Percentiles rank a stretch among this genome's conserved stretches.
phyloP scores from a whole-genome alignment of 2,113 vertebrate species.

The Eptesicus fuscus region DNA sequence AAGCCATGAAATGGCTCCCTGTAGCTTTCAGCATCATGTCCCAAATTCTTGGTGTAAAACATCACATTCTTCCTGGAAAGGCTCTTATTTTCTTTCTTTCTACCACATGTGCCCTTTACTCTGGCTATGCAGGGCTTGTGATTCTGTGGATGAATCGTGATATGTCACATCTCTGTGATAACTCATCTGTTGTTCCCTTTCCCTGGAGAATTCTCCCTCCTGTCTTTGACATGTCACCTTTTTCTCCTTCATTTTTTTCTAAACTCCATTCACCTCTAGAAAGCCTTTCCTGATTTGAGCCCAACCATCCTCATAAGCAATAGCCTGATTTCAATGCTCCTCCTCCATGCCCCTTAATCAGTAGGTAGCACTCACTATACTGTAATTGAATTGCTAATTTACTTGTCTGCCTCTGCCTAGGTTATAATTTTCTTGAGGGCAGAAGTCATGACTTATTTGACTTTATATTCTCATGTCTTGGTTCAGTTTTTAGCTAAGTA shows the following conservation, averaged over 20 bases:
- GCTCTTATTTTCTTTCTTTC: not conserved
- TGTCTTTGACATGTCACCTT: not conserved
- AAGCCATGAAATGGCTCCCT: not conserved
- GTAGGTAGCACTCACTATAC: not conserved
- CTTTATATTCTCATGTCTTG: slow-evolving; percentile 22
- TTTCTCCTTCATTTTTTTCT: not conserved
- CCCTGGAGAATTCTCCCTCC: not conserved
- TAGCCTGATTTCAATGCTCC: not conserved
- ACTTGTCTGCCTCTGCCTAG: not conserved
- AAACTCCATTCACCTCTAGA: not conserved
- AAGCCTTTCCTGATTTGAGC: not conserved
- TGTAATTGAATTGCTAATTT: slow-evolving; percentile 28
- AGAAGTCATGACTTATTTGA: slow-evolving; percentile 22
- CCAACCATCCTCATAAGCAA: not conserved
- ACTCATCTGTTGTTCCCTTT: not conserved
- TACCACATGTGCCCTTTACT: not conserved
- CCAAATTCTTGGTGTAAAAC: not conserved
- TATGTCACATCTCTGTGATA: not conserved
- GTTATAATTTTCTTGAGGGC: slow-evolving; percentile 37
- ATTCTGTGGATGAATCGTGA: not conserved
- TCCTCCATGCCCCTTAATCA: not conserved
- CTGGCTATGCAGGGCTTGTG: not conserved
- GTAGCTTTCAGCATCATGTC: not conserved
- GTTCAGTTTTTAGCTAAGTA: not conserved
- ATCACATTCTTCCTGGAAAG: not conserved